Percentiles rank a stretch among this genome's conserved stretches.
Conservation (phyloP, 2,113 vertebrate genomes). For the Probosciger aterrimus region DNA sequence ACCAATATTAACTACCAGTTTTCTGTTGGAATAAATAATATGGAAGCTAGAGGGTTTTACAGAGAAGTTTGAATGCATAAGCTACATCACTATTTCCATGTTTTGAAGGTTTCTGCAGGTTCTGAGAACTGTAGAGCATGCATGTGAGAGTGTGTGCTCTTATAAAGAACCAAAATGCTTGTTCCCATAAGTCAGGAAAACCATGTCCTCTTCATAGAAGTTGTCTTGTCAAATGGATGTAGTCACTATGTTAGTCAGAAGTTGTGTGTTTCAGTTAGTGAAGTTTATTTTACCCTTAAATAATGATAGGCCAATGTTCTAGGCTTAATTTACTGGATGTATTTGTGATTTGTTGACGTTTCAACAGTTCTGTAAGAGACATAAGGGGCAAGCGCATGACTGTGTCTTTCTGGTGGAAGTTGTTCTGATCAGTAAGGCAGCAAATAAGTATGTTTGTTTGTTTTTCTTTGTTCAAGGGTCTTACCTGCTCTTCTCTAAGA, state of each 20-base stretch:
- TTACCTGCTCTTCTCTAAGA: background rate
- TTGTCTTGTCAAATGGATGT: background rate
- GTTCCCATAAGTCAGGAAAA: background rate
- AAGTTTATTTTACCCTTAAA: background rate
- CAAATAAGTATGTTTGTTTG: background rate
- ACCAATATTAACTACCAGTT: background rate
- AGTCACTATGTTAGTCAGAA: background rate
- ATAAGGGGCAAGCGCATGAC: background rate
- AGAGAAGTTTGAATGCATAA: background rate
- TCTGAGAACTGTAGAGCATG: background rate
- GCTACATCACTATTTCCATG: background rate
- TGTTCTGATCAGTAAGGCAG: background rate
- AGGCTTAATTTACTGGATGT: background rate
- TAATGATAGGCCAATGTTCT: background rate
- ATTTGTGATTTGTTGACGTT: background rate
- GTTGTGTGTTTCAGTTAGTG: background rate
- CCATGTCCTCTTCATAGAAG: rapidly evolving
- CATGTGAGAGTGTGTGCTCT: background rate
- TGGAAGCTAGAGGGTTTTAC: background rate
- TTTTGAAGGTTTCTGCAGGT: background rate
- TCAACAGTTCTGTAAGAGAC: background rate
- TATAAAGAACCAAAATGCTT: background rate
- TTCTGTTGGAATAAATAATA: background rate
- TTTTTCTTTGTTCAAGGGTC: background rate
- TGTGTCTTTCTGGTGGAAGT: background rate